Evolutionary conservation across 2,888 invertebrate genomes (phyloP).

Genomic region (Odontothrips loti): DNA sequence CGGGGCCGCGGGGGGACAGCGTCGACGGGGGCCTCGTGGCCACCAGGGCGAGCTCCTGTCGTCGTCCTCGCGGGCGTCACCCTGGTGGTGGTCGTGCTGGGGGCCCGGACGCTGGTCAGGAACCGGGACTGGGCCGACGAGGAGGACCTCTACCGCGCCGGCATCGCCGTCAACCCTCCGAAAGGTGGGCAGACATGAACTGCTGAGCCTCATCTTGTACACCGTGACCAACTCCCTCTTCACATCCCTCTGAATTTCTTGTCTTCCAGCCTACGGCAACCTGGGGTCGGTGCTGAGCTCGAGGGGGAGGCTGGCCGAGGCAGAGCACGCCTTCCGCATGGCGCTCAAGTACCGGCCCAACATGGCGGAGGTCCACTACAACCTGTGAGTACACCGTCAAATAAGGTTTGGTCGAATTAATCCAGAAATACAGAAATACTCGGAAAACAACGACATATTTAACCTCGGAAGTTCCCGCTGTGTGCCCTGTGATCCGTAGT

Average conservation of each 20-base stretch:
- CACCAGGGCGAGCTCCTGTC: conserved; percentile 37
- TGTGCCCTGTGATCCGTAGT: too few species aligned
- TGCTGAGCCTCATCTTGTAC: background rate
- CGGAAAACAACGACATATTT: too few species aligned
- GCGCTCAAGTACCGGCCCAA: conserved; percentile 87
- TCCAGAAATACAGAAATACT: too few species aligned
- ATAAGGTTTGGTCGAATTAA: too few species aligned
- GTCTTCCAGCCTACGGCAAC: conserved; percentile 81
- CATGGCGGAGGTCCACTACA: conserved; percentile 98
- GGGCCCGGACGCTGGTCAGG: conserved; percentile 69
- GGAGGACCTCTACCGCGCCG: conserved; percentile 87
- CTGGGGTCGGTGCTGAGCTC: conserved; percentile 90
- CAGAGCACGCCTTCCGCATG: conserved; percentile 83
- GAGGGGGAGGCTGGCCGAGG: conserved; percentile 79
- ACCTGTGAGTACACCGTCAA: conserved; percentile 62
- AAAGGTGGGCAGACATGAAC: conserved; percentile 74
- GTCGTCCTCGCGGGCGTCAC: conserved; percentile 48
- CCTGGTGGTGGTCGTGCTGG: conserved; percentile 63
- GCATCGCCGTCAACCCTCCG: conserved; percentile 90
- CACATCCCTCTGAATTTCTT: too few species aligned
- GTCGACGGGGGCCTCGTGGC: conserved; percentile 35
- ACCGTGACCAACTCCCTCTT: too few species aligned
- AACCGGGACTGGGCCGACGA: conserved; percentile 92
- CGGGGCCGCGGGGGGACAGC: background rate
- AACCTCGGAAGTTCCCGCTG: too few species aligned